Evolutionary conservation across 2,113 vertebrate species (phyloP).

Genomic region (Columba janthina): DNA sequence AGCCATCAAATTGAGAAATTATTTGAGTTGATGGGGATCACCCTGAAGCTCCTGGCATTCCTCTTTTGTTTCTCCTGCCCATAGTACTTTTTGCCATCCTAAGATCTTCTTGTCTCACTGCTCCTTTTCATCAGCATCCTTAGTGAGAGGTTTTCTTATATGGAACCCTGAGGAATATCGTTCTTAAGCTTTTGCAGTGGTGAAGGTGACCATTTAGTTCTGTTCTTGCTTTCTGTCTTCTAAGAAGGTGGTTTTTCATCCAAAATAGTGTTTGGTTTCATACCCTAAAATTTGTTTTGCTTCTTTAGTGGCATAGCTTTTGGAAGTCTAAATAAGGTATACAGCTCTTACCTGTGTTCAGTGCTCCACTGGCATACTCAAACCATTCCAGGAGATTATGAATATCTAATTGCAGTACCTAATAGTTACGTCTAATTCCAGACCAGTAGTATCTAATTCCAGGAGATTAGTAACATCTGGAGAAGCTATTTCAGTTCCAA

Average conservation of each 20-base stretch:
- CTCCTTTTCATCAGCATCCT: not conserved
- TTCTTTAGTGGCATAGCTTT: not conserved
- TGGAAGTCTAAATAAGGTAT: not conserved
- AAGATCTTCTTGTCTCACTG: not conserved
- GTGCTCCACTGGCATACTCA: not conserved
- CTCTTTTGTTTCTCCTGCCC: not conserved
- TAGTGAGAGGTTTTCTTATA: not conserved
- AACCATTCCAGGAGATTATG: not conserved
- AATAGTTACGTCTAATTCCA: not conserved
- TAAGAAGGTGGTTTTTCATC: not conserved
- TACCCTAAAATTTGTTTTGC: not conserved
- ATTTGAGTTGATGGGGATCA: not conserved
- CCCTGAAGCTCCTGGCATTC: not conserved
- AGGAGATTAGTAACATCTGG: not conserved
- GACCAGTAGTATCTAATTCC: not conserved
- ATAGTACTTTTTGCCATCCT: not conserved
- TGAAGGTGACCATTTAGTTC: not conserved
- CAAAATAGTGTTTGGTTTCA: not conserved
- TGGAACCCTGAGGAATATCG: not conserved
- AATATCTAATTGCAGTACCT: not conserved
- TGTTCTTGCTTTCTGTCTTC: not conserved
- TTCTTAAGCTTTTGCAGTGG: not conserved
- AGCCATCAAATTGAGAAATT: not conserved
- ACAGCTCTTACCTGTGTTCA: not conserved
- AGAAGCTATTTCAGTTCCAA: not conserved